Evolutionary conservation across 2,888 invertebrate species (phyloP).

Genomic region (Blastobasis adustella): DNA sequence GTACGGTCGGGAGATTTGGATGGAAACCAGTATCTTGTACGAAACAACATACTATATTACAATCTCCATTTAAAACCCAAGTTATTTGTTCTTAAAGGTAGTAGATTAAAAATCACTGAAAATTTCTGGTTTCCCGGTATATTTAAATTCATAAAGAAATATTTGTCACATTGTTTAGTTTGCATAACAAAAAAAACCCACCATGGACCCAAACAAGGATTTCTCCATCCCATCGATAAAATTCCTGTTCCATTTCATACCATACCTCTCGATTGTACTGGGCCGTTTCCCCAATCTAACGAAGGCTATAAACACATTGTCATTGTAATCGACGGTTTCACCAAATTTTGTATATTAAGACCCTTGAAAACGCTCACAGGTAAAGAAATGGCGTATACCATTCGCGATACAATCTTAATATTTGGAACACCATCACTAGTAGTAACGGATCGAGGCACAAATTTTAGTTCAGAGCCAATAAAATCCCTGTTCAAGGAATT

Average conservation of each 20-base stretch:
- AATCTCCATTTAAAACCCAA: not conserved
- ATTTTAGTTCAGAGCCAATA: slow-evolving; percentile 9
- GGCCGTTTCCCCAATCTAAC: slow-evolving; percentile 29
- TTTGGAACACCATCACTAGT: slow-evolving; percentile 12
- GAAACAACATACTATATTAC: not conserved
- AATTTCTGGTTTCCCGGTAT: slow-evolving; percentile 44
- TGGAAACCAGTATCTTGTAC: not conserved
- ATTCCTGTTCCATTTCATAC: slow-evolving; percentile 32
- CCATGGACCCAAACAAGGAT: slow-evolving; percentile 22
- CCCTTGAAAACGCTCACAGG: slow-evolving; percentile 17
- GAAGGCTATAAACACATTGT: slow-evolving; percentile 28
- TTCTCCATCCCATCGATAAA: slow-evolving; percentile 36
- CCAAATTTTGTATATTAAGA: slow-evolving; percentile 30
- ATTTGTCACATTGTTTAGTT: slow-evolving; percentile 30
- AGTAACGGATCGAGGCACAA: slow-evolving; percentile 15
- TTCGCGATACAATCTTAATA: slow-evolving; percentile 8
- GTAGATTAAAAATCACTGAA: not conserved
- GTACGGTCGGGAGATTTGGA: not conserved
- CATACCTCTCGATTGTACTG: slow-evolving; percentile 40
- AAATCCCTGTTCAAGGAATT: slow-evolving; percentile 7
- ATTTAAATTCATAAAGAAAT: slow-evolving; percentile 30
- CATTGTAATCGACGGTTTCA: slow-evolving; percentile 34
- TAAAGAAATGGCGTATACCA: slow-evolving; percentile 5
- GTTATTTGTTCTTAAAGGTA: not conserved
- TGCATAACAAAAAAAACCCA: slow-evolving; percentile 24